Evolutionary conservation across 2,797 vertebrate species (phyloP), one percentile per base, ranked within the genome.

Genomic region (Chaenodraco wilsoni): DNA sequence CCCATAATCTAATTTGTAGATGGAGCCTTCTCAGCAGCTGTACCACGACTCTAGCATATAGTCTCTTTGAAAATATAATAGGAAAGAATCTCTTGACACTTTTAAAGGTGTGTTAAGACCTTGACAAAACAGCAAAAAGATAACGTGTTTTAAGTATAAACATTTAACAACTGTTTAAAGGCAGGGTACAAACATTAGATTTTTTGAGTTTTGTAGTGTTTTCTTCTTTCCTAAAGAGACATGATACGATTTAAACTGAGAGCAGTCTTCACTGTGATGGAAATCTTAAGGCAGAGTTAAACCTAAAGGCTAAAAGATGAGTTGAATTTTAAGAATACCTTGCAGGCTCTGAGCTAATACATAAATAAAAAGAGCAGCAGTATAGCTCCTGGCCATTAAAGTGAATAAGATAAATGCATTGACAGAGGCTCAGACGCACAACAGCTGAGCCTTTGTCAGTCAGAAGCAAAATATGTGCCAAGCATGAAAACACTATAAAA

Each of bases 351-450:
- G 40, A 43, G 9, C 19, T 23, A 44, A 51, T 23, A 44, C 72
- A 37, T 48, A 76, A 74, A 74, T 23, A 46, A 15, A 72, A 59
- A 68, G 16, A 49, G 43, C 50, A 46, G 40, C 44, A 45, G 33
- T 21, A 19, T 62, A 21, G 9, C 78, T 63, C 3, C 56, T 17
- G 55, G 65, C 52, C 31, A 40, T 76, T 9, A 62, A 23, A 21
- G 48, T 65, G 58, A 78, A 21, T 21, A 21, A 45, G 48, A 67
- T 48, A 69, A 73, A 70, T 45, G 5, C 17, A 12, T 27, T 54
- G 5, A 5, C 27, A 48, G 33, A 19, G 19, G 1, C 11, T 45
- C 15, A 54, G 40, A 56, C 57, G 15, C 31, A 10, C 27, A 41
- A 43, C 60, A 63, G n/a, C 62, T 76, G 48, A 55, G 54, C 55